Conservation (phyloP, 1,140 invertebrate species). For the Saccostrea echinata region DNA sequence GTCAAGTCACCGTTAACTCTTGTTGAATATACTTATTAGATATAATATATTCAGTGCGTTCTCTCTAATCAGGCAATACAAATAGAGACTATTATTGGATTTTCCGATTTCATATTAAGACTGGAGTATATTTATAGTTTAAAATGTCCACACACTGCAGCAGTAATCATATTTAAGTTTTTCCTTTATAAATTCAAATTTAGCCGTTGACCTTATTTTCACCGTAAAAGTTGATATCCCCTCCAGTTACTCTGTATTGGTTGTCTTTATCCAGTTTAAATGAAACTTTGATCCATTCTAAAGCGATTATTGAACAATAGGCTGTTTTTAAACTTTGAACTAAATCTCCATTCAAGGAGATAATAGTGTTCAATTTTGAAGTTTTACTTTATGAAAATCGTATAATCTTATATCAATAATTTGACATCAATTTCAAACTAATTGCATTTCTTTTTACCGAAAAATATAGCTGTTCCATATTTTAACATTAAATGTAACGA, state of each 20-base stretch:
- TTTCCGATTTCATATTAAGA: too few species aligned
- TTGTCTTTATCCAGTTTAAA: constrained; percentile 29
- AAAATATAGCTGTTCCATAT: neutral
- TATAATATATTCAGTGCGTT: too few species aligned
- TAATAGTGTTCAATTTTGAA: constrained; percentile 8
- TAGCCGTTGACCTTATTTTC: neutral
- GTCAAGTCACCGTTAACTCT: neutral
- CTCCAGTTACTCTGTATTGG: neutral
- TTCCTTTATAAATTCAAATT: neutral
- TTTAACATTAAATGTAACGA: neutral
- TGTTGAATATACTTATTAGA: too few species aligned
- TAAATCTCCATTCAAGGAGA: constrained; percentile 18
- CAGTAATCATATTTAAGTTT: neutral
- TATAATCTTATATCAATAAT: constrained; percentile 31
- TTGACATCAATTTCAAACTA: neutral
- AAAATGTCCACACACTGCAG: too few species aligned
- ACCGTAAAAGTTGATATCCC: neutral
- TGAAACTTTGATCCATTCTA: constrained; percentile 25
- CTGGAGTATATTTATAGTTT: too few species aligned
- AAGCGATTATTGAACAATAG: constrained; percentile 19
- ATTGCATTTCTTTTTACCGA: neutral
- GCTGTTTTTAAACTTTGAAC: neutral
- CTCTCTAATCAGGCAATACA: too few species aligned
- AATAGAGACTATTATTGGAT: too few species aligned
- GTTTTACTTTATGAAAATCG: constrained; percentile 14